These are phyloP conservation scores for Agrypnus murinus DNA, from an alignment of 2,888 invertebrate species.

Conservation along the genomic window DNA sequence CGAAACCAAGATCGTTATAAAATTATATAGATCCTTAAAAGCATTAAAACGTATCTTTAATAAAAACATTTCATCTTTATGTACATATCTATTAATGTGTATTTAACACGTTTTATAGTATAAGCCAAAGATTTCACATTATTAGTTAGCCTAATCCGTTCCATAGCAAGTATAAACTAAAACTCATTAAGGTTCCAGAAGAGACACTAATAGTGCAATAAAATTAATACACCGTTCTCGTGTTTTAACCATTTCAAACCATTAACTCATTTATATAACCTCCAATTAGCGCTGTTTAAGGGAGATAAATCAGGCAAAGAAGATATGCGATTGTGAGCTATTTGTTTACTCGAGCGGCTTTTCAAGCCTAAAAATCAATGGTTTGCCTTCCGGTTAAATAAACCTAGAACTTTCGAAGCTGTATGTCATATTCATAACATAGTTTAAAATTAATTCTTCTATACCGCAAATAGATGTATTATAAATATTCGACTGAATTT, in stretches of 20 bases:
- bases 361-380: conserved; percentile 29
- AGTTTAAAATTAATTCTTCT: too few species aligned
- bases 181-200: conserved; percentile 10
- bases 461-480: too few species aligned
- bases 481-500: conserved; percentile 3
- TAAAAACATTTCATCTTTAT: too few species aligned
- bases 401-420: background rate
- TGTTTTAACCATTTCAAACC: conserved; percentile 24
- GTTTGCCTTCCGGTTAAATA: conserved; percentile 4
- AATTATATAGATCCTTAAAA: too few species aligned
- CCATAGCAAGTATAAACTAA: conserved; percentile 20
- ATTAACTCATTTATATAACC: conserved; percentile 30
- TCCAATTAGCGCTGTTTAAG: conserved; percentile 27
- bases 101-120: background rate
- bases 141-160: conserved; percentile 16
- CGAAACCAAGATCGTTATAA: too few species aligned
- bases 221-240: conserved; percentile 23
- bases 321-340: conserved; percentile 21
- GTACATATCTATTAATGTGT: too few species aligned
- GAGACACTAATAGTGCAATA: conserved; percentile 31
- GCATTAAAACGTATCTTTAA: too few species aligned
- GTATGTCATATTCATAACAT: conserved; percentile 8
- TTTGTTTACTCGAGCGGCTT: conserved; percentile 22
- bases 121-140: background rate
- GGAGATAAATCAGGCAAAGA: conserved; percentile 21